Conservation (phyloP, 2,113 vertebrate genomes). For the Sminthopsis crassicaudata region DNA sequence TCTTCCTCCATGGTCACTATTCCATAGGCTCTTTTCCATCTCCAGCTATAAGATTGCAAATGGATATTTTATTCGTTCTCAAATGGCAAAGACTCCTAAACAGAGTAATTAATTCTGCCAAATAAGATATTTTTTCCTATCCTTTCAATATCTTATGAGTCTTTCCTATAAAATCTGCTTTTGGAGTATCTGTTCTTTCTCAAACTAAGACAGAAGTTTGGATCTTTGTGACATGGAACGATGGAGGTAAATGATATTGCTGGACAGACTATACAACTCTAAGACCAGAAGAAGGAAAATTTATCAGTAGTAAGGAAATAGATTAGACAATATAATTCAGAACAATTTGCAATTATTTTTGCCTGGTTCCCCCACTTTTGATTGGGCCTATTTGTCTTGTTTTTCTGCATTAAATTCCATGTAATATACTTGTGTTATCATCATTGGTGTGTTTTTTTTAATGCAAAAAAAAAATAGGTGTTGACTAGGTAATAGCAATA, state of each 20-base stretch:
- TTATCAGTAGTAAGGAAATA: neutral
- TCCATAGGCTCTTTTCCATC: conserved; percentile 42
- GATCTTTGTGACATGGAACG: neutral
- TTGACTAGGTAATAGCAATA: neutral
- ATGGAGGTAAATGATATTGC: neutral
- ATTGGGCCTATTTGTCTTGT: conserved; percentile 6
- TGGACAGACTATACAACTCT: neutral
- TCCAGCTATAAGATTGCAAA: conserved; percentile 33
- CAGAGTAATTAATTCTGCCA: neutral
- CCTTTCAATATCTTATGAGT: conserved; percentile 14
- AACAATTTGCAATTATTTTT: neutral
- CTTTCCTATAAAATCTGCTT: neutral
- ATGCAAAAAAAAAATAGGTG: conserved; percentile 20
- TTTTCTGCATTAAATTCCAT: conserved; percentile 18
- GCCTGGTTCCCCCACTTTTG: neutral
- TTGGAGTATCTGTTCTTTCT: conserved; percentile 16
- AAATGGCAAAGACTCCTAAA: conserved; percentile 37
- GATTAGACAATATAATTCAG: conserved; percentile 7
- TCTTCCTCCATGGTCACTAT: conserved; percentile 62
- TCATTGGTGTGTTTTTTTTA: conserved; percentile 16
- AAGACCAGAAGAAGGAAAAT: neutral
- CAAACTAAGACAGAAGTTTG: neutral
- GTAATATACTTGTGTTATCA: neutral
- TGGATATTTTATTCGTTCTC: conserved; percentile 41
- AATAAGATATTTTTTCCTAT: conserved; percentile 46